phyloP scores from a whole-genome alignment of 1,140 invertebrate species.

The Diachasma alloeum region DNA sequence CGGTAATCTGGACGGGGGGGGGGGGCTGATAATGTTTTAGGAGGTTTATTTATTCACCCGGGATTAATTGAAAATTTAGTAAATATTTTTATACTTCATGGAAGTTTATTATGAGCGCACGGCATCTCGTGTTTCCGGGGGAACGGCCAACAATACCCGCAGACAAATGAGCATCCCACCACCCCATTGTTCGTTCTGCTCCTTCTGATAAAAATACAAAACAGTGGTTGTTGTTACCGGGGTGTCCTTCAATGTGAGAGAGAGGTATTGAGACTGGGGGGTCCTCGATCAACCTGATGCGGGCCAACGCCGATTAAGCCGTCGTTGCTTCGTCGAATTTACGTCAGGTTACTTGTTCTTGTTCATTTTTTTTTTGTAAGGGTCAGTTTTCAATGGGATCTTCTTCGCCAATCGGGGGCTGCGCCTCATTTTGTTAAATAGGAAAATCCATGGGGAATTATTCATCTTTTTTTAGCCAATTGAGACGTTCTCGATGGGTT shows the following conservation, averaged over 20 bases:
- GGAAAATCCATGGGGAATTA: too few species aligned
- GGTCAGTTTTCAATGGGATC: neutral
- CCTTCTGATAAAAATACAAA: slow-evolving; percentile 16
- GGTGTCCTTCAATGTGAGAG: neutral
- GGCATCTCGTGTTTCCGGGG: slow-evolving; percentile 60
- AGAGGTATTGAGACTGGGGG: neutral
- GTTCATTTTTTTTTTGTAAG: neutral
- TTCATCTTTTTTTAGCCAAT: too few species aligned
- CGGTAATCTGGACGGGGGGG: too few species aligned
- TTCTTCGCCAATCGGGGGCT: neutral
- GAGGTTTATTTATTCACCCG: neutral
- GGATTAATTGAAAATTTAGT: slow-evolving; percentile 12
- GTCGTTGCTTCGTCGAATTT: slow-evolving; percentile 11
- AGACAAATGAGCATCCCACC: slow-evolving; percentile 66
- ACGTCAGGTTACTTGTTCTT: slow-evolving; percentile 3
- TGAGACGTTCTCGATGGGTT: too few species aligned
- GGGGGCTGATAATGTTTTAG: too few species aligned
- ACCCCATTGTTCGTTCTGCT: slow-evolving; percentile 59
- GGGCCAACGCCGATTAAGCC: slow-evolving; percentile 22
- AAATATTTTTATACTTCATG: slow-evolving; percentile 36
- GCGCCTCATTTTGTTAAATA: neutral
- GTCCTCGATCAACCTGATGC: slow-evolving; percentile 27
- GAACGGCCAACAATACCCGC: slow-evolving; percentile 61
- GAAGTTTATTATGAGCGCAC: slow-evolving; percentile 34
- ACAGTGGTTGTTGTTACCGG: neutral